Conservation (phyloP, 2,797 vertebrate genomes). For the Artibeus lituratus region DNA sequence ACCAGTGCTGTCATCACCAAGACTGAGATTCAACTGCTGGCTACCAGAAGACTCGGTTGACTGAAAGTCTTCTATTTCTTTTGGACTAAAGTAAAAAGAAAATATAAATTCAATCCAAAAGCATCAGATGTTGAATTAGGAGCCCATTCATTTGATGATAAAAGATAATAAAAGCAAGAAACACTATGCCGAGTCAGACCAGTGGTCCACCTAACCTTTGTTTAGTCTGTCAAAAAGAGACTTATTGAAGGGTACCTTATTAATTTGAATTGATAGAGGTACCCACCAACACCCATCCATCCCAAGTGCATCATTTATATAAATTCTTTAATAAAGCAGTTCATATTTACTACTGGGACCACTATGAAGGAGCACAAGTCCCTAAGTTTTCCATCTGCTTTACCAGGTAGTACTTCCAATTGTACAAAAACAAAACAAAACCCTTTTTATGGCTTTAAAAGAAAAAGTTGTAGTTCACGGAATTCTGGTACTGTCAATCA, state of each 20-base stretch:
- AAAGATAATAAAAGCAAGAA: slow-evolving; percentile 18
- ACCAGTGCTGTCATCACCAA: slow-evolving; percentile 96
- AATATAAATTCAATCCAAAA: slow-evolving; percentile 59
- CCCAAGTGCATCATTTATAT: not conserved
- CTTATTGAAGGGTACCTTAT: not conserved
- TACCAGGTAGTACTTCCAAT: not conserved
- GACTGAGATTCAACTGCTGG: slow-evolving; percentile 92
- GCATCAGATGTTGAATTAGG: slow-evolving; percentile 36
- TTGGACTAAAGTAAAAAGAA: slow-evolving; percentile 82
- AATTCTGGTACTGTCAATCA: slow-evolving; percentile 9
- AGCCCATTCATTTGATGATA: not conserved
- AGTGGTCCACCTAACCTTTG: not conserved
- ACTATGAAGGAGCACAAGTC: not conserved
- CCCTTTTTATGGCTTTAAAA: not conserved
- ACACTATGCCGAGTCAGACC: not conserved
- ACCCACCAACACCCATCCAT: not conserved
- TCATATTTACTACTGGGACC: not conserved
- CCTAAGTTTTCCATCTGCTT: not conserved
- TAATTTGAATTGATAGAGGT: not conserved
- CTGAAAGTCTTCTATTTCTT: slow-evolving; percentile 87
- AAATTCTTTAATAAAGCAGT: not conserved
- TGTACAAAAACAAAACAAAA: not conserved
- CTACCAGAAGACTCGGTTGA: slow-evolving; percentile 90
- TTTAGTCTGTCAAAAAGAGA: not conserved
- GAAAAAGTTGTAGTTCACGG: not conserved